Evolutionary conservation across 2,797 vertebrate genomes (phyloP).

Genomic region (Arnoldichthys spilopterus): DNA sequence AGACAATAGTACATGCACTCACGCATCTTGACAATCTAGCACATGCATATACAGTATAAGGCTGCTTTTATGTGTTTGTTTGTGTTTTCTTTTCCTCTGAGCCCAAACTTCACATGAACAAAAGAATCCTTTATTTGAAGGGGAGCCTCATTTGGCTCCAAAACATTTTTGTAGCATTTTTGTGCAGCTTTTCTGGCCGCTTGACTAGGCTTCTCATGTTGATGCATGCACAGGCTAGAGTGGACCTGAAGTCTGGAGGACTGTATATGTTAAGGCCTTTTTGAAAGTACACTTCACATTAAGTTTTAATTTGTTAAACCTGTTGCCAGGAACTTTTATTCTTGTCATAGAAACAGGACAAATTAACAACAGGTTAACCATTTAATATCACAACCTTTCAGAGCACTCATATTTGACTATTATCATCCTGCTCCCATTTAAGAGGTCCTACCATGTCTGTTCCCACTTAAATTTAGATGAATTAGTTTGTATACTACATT

Average conservation of each 20-base stretch:
- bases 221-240: conserved; percentile 13
- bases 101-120: conserved; percentile 25
- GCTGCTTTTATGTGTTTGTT: conserved; percentile 49
- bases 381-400: neutral
- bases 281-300: conserved; percentile 9
- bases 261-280: conserved; percentile 27
- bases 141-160: neutral
- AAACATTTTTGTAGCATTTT: conserved; percentile 26
- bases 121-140: conserved; percentile 42
- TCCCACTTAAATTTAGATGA: conserved; percentile 32
- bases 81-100: conserved; percentile 10
- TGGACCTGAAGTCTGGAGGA: conserved; percentile 58
- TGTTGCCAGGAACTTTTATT: conserved; percentile 12
- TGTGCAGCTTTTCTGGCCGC: conserved; percentile 46
- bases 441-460: conserved; percentile 17
- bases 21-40: conserved; percentile 14
- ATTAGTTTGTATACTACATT: conserved; percentile 8
- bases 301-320: conserved; percentile 9
- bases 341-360: neutral
- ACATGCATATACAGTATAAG: conserved; percentile 25
- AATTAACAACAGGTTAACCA: conserved; percentile 17
- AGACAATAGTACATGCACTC: conserved; percentile 34
- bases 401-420: conserved; percentile 28
- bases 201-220: conserved; percentile 37
- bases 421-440: conserved; percentile 24